Evolutionary conservation across 2,113 vertebrate genomes (phyloP), one percentile per base, ranked within the genome.

Genomic region (Prinia subflava): DNA sequence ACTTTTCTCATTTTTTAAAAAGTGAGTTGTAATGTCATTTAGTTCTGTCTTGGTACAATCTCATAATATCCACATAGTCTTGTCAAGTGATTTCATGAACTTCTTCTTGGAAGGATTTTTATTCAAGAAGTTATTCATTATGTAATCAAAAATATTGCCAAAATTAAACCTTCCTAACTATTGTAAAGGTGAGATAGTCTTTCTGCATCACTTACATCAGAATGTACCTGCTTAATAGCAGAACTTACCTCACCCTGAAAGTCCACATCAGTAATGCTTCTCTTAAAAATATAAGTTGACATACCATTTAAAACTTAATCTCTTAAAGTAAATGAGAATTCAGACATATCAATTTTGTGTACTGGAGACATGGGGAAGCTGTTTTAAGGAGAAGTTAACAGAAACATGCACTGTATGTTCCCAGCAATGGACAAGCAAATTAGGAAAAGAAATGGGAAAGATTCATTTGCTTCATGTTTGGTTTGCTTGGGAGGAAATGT

Each of bases 351-450:
- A 27, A 0, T 83, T 73, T 25, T 60, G 11, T 46, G 11, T 56
- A 8, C 4, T 42, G 22, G 5, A 37, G 52, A 27, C 23, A 50
- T 13, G 5, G 9, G 15, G 30, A 76, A 47, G 13, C 13, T 68
- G 13, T 53, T 83, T 73, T 41, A 74, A 33, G 17, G 41, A 11
- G 20, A 79, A 56, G 15, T 39, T 52, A 37, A 59, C 28, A 65
- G 13, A 33, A 73, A 62, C 2, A 4, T 41, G 7, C 25, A 13
- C 1, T 1, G 3, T 19, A 2, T 57, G 11, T 41, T 85, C 7
- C n/a, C 37, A 2, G 1, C 21, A 85, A 28, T 6, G 52, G 52
- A 50, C 7, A 42, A 55, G 23, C 4, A 91, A 50, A 75, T 60
- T 60, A 50, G 47, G 25, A 18, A 19, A 73, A 83, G 7, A 47